phyloP scores from a whole-genome alignment of 2,113 vertebrate genomes.

The Miniopterus natalensis region DNA sequence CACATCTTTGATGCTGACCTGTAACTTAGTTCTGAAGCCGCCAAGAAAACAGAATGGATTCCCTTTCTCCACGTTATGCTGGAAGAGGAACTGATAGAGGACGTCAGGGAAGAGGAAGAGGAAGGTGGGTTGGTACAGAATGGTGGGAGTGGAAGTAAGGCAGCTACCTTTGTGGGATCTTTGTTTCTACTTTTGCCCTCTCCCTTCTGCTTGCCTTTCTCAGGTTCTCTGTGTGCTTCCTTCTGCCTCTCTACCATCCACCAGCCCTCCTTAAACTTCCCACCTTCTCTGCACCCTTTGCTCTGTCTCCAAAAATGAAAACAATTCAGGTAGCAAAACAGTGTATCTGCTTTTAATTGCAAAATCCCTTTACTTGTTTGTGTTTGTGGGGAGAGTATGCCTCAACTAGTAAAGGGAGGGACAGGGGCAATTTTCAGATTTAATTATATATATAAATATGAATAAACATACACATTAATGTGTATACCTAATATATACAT shows the following conservation, averaged over 20 bases:
- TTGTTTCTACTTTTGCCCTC: not conserved
- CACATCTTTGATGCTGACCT: not conserved
- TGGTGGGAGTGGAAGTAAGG: not conserved
- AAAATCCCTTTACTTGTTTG: not conserved
- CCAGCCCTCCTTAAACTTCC: not conserved
- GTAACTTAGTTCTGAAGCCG: not conserved
- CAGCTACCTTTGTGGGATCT: constrained; percentile 35
- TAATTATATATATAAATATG: not conserved
- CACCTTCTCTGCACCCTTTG: not conserved
- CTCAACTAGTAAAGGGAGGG: not conserved
- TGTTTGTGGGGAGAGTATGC: not conserved
- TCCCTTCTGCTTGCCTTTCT: constrained; percentile 3
- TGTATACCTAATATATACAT: not conserved
- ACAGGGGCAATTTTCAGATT: not conserved
- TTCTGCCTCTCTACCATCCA: not conserved
- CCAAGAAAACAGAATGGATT: not conserved
- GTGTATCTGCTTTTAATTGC: constrained; percentile 6
- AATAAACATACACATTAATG: not conserved
- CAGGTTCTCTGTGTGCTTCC: not conserved
- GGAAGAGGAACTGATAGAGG: constrained; percentile 19
- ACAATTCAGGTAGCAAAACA: not conserved
- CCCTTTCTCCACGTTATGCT: not conserved
- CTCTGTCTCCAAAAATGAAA: constrained; percentile 4
- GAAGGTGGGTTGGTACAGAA: not conserved
- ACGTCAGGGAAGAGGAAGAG: not conserved